Base-by-base conservation (phyloP, 2,113 vertebrate species). In the Oryzias javanicus region DNA sequence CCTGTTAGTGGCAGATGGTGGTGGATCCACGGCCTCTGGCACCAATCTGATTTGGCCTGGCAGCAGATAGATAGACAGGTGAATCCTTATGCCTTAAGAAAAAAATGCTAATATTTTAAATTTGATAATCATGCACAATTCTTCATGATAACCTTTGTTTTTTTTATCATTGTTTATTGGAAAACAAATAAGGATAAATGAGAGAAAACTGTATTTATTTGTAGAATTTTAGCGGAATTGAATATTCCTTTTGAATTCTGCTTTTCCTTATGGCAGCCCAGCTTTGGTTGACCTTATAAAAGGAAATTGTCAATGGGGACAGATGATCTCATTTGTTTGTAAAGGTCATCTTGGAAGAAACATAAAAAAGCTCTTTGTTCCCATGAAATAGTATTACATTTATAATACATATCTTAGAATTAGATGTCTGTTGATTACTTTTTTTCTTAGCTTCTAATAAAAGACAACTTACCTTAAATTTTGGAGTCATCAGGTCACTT, bases 1-100 rank as follows among this genome's bases (percentile, higher is more conserved):
- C 40, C 67, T 76, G 74, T 73, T 61, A 68, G 70, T 61, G 62
- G 73, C 86, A 88, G 86, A 84, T 88, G 81, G 81, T 56, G 61
- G 57, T 22, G 40, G 56, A 80, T 72, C 67, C 69, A 64, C 61
- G 64, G 81, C 65, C 75, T 69, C 58, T 78, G 79, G 78, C 79
- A 49, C 24, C 1, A n/a, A 45, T 57, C 70, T 72, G 63, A 72
- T 75, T 70, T 64, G 42, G 60, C 77, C 78, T 57, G 45, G 66
- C 70, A 63, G 42, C 60, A 66, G 67, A 82, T 53, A 67, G 74
- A 74, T 58, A 67, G 73, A 62, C 67, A 78, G 74, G 79, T 85
- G 69, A 82, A 70, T 41, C 45, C 18, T 50, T 52, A 16, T 7
- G 18, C 24, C 20, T 60, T 40, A 18, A 22, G 5, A 13, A 13